A percentile compares a stretch with the other conserved stretches of the same genome.
Conservation (phyloP, 1,140 invertebrate species). For the Aphis gossypii region DNA sequence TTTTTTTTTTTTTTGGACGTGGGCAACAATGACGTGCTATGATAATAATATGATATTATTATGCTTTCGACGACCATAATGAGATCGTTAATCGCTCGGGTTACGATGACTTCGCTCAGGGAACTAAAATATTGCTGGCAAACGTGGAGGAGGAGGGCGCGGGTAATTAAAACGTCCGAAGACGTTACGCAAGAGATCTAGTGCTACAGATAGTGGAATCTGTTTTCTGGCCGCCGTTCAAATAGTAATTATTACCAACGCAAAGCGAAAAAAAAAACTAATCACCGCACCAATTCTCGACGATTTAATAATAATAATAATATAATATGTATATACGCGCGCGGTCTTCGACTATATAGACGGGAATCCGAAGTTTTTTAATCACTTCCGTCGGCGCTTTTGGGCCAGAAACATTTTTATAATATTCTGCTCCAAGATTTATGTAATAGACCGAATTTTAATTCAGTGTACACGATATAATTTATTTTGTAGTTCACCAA, state of each 20-base stretch:
- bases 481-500: not conserved
- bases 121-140: constrained; percentile 9
- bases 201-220: constrained; percentile 30
- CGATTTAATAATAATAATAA: constrained; percentile 41
- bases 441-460: not conserved
- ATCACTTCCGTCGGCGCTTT: constrained; percentile 46
- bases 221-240: constrained; percentile 29
- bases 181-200: constrained; percentile 51
- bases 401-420: constrained; percentile 5
- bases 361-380: constrained; percentile 21
- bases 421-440: not conserved
- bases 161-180: constrained; percentile 53
- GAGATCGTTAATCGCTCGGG: constrained; percentile 50
- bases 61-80: not conserved
- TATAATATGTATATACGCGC: not conserved
- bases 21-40: constrained; percentile 30
- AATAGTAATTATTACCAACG: constrained; percentile 53
- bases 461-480: not conserved
- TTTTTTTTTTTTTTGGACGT: not conserved
- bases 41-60: not conserved
- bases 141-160: not conserved
- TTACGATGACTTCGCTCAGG: not conserved
- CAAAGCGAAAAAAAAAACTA: constrained; percentile 27
- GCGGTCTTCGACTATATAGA: no score
- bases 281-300: constrained; percentile 17